Conservation (phyloP, 2,888 invertebrate species). For the Scaptomyza reducta region DNA sequence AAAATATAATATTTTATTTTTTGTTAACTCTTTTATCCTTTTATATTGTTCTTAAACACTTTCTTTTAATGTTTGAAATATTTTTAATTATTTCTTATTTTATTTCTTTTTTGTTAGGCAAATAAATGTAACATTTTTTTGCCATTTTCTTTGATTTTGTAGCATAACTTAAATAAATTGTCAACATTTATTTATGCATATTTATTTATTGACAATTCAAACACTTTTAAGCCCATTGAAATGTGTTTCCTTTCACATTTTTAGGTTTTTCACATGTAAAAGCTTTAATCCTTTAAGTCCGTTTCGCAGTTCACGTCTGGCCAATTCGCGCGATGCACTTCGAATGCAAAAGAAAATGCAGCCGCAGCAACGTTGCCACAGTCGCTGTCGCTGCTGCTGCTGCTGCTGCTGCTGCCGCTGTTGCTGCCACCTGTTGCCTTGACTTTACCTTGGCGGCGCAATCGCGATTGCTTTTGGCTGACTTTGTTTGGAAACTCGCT, state of each 20-base stretch:
- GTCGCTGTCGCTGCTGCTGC: slow-evolving; percentile 4
- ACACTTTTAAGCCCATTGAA: not conserved
- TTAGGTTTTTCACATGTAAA: not conserved
- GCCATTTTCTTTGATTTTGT: not conserved
- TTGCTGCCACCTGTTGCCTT: slow-evolving; percentile 59
- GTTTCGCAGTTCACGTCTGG: slow-evolving; percentile 58
- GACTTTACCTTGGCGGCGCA: slow-evolving; percentile 59
- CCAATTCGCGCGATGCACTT: slow-evolving; percentile 49
- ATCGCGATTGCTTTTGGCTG: slow-evolving; percentile 27
- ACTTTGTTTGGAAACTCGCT: slow-evolving; percentile 36
- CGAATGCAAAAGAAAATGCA: slow-evolving; percentile 58
- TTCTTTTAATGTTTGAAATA: not conserved
- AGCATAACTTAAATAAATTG: not conserved
- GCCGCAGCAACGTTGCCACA: slow-evolving; percentile 10
- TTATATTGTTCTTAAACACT: not conserved
- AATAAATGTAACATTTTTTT: not conserved
- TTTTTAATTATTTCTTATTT: too few species aligned
- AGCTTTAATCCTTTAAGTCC: slow-evolving; percentile 12
- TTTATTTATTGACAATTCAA: not conserved
- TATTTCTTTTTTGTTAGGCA: too few species aligned
- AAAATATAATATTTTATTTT: not conserved
- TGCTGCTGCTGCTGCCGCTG: slow-evolving; percentile 11
- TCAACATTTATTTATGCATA: not conserved
- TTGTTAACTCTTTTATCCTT: not conserved
- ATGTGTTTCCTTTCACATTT: slow-evolving; percentile 4